Percentiles rank a stretch among this genome's conserved stretches.
Evolutionary conservation across 2,797 vertebrate genomes (phyloP).

Genomic region (Amblyraja radiata): DNA sequence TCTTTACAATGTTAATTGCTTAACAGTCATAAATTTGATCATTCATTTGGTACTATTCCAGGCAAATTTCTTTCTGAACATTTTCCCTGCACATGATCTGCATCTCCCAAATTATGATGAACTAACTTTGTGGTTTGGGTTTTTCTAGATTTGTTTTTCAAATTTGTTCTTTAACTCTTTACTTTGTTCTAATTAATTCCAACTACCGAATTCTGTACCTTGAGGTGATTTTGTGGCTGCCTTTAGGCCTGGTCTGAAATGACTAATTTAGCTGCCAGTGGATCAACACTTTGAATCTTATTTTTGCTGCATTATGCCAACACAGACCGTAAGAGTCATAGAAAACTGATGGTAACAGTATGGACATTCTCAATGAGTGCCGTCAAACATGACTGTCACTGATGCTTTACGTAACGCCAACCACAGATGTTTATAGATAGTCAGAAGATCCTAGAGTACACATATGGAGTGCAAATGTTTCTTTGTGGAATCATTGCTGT

Average conservation of each 20-base stretch:
- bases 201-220: not conserved
- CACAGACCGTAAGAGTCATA: not conserved
- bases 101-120: not conserved
- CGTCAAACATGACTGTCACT: constrained; percentile 36
- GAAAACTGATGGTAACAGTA: not conserved
- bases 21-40: not conserved
- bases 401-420: constrained; percentile 42
- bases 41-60: not conserved
- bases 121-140: not conserved
- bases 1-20: not conserved
- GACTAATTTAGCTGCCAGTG: not conserved
- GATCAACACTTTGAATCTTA: not conserved
- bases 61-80: not conserved
- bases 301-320: not conserved
- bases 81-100: constrained; percentile 15
- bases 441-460: constrained; percentile 41
- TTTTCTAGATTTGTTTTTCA: not conserved
- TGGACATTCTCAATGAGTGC: constrained; percentile 31
- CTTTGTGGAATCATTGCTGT: constrained; percentile 39
- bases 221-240: not conserved
- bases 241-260: constrained; percentile 16
- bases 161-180: constrained; percentile 25
- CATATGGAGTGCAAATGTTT: constrained; percentile 45
- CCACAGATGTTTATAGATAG: constrained; percentile 45
- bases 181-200: constrained; percentile 16